These are phyloP conservation scores for Ceramica pisi DNA, from an alignment of 2,888 invertebrate genomes.

Conservation along the genomic window DNA sequence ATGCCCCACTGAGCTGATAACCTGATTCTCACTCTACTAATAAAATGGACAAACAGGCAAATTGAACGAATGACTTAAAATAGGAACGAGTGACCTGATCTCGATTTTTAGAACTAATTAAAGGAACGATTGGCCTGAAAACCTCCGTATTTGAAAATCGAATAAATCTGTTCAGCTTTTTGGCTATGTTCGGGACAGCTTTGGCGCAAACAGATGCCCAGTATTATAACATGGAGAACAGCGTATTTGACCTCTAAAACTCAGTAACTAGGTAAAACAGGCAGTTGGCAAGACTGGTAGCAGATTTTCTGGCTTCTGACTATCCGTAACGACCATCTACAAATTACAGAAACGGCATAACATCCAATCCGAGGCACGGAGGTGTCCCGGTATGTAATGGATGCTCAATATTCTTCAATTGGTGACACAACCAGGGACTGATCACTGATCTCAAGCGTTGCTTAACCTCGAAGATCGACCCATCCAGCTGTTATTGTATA, in stretches of 20 bases:
- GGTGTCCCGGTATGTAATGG: no score
- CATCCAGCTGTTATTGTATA: not conserved
- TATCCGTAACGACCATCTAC: not conserved
- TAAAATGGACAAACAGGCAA: slow-evolving; percentile 42
- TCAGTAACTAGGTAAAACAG: no score
- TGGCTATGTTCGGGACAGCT: not conserved
- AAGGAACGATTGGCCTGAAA: slow-evolving; percentile 32
- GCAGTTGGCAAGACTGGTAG: no score
- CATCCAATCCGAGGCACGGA: no score
- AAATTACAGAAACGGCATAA: not conserved
- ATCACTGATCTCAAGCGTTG: not conserved
- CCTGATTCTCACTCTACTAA: slow-evolving; percentile 65
- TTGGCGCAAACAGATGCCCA: not conserved
- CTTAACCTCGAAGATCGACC: no score
- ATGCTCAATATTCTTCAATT: no score
- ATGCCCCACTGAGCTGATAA: slow-evolving; percentile 69
- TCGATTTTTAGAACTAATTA: slow-evolving; percentile 38
- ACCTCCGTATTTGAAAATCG: slow-evolving; percentile 44
- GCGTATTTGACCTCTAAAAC: no score
- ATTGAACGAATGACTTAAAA: slow-evolving; percentile 35
- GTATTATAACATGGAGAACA: not conserved
- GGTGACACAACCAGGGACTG: not conserved
- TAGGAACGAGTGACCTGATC: slow-evolving; percentile 14
- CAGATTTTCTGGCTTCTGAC: not conserved
- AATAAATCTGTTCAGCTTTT: not conserved